Evolutionary conservation across 2,113 vertebrate genomes (phyloP), one percentile per base, ranked within the genome.

Genomic region (Salvator merianae): DNA sequence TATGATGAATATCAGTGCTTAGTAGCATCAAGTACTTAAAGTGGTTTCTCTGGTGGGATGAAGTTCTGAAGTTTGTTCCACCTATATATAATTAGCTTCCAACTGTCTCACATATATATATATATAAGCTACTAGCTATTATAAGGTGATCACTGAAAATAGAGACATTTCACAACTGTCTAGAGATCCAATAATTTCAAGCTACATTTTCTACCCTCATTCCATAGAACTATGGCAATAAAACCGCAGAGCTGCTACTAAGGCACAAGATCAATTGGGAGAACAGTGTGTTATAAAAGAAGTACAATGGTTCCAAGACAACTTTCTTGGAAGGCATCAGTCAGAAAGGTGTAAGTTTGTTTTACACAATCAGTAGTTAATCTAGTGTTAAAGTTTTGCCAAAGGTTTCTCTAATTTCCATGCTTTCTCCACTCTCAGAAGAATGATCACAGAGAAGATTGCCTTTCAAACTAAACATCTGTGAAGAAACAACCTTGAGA

Each of bases 361-460:
- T n/a, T 9, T 47, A 47, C 43, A 47, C 43, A 47, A 47, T 47
- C 43, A 7, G 43, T 47, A 47, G 43, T 47, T 47, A 47, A 47
- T 9, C 43, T 47, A 47, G 43, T 47, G 43, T 47, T 2, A n/a
- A 76, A 84, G 82, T 88, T 77, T 69, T 77, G 74, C 82, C 74
- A 86, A 0, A 3, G 63, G 74, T 62, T 88, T 86, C 55, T 87
- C 70, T 87, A 84, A 89, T 91, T 82, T 63, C 55, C 81, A 50
- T 55, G 7, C 2, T 68, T 59, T 36, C 75, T 87, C 10, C 63
- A 75, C 22, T 18, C 91, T 79, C 71, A 80, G 50, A 18, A 50
- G 84, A 91, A 91, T 47, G 86, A 82, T 89, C 89, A 89, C 79
- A 43, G 62, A 84, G 81, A 89, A 92, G 81, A 83, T 53, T 85